Base-by-base conservation (phyloP, 2,888 invertebrate genomes). In the Drosophila mimica region DNA sequence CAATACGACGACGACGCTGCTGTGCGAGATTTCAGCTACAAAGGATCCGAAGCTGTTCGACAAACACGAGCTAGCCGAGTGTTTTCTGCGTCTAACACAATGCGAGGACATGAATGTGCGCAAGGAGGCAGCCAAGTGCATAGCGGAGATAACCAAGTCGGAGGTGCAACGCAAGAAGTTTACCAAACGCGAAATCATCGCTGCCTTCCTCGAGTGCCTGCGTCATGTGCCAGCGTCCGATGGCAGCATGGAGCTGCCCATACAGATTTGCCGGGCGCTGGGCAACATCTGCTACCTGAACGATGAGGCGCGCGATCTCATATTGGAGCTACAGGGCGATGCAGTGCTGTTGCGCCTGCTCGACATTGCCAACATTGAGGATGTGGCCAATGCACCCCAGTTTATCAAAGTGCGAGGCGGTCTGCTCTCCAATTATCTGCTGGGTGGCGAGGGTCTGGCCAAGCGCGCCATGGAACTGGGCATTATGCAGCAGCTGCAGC, bases 261-360 rank as follows among this genome's bases (percentile, higher is more conserved):
- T 96, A 79, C 97, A 98, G 91, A 95, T 96, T 48, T 96, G 97
- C 82, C 94, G 98, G 86, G 97, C 97, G 4, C 94, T 98, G 30
- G 98, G 97, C 43, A 98, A 98, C 93, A 95, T 98, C 90, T 97
- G 97, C 92, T 98, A 96, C 92, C 96, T 98, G 91, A 97, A 97
- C 93, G 96, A 97, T 94, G 94, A 94, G 85, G 95, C 95, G 25
- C 94, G 95, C 75, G 94, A 94, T 70, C 91, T 94, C 61, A 94
- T 96, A 59, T 79, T 92, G 43, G 91, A 91, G 66, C 91, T 93
- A 40, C 92, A 94, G 66, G 96, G 95, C 2, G 93, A 95, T 70
- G 89, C 92, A 56, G 92, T 93, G 51, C 90, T 95, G 9, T 88
- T 93, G 66, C 92, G 93, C 25, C 79, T 95, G 36, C 88, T 95